Evolutionary conservation across 2,797 vertebrate genomes (phyloP).

Genomic region (Nannoperca australis): DNA sequence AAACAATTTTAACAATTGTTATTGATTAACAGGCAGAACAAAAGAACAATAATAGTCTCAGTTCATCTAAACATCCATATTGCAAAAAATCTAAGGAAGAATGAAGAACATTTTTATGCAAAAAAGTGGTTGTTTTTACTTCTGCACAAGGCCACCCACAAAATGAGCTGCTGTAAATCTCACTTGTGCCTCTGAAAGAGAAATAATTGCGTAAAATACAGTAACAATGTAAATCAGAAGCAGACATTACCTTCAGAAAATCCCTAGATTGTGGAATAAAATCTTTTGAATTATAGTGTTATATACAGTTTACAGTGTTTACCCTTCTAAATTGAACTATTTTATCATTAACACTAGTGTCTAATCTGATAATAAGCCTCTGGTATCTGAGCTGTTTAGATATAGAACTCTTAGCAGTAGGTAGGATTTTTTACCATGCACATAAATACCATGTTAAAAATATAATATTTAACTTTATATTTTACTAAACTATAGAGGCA

Average conservation of each 20-base stretch:
- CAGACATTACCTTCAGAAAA: background rate
- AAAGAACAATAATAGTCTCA: no score
- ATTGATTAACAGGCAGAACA: no score
- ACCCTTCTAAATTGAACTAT: background rate
- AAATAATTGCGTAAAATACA: background rate
- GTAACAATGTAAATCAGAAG: background rate
- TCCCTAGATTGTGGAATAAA: background rate
- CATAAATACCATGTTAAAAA: background rate
- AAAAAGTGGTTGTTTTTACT: background rate
- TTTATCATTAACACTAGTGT: background rate
- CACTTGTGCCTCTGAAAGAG: background rate
- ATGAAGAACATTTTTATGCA: no score
- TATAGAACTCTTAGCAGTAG: background rate
- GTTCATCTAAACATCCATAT: no score
- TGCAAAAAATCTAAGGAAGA: no score
- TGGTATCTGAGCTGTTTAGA: background rate
- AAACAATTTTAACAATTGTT: no score
- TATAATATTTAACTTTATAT: background rate
- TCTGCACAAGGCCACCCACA: background rate
- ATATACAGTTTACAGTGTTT: no score
- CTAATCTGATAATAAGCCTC: constrained; percentile 5
- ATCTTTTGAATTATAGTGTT: no score
- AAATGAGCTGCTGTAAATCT: background rate
- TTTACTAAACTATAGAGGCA: no score
- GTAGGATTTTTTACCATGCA: background rate